A percentile compares a stretch with the other conserved stretches of the same genome.
Evolutionary conservation across 2,797 vertebrate genomes (phyloP).

Genomic region (Sciurus vulgaris): DNA sequence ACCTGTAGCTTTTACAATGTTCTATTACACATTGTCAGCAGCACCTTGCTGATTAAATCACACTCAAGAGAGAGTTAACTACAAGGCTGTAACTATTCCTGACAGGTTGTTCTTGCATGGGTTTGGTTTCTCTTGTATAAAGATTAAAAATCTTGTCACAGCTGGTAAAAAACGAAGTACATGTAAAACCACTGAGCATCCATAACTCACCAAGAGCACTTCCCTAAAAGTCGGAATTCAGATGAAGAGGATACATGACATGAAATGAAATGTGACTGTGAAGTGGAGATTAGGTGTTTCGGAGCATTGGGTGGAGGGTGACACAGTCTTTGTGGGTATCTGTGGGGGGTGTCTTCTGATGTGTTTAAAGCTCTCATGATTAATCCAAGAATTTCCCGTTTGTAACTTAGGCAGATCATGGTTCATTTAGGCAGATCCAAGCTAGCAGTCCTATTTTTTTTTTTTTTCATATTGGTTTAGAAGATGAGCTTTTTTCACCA

Average conservation of each 20-base stretch:
- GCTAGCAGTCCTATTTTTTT: not conserved
- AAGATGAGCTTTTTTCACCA: not conserved
- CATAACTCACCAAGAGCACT: conserved; percentile 81
- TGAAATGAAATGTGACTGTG: conserved; percentile 53
- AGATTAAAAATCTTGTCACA: conserved; percentile 87
- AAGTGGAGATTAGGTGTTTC: not conserved
- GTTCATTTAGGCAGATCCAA: not conserved
- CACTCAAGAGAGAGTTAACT: conserved; percentile 81
- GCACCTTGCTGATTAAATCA: conserved; percentile 81
- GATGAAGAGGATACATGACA: conserved; percentile 8
- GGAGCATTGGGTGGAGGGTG: not conserved
- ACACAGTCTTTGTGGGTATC: not conserved
- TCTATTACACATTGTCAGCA: conserved; percentile 82
- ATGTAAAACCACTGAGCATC: conserved; percentile 76
- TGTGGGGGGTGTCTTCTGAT: not conserved
- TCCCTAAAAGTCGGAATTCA: conserved; percentile 79
- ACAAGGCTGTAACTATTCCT: conserved; percentile 85
- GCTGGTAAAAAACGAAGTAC: conserved; percentile 83
- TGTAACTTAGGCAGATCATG: not conserved
- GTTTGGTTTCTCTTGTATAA: conserved; percentile 81
- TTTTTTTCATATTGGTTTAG: not conserved
- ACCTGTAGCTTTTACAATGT: conserved; percentile 72
- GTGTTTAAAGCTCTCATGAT: not conserved
- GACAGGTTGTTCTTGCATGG: conserved; percentile 84
- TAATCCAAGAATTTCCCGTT: not conserved